Base-by-base conservation (phyloP, 1,140 invertebrate species). In the Drosophila obscura region DNA sequence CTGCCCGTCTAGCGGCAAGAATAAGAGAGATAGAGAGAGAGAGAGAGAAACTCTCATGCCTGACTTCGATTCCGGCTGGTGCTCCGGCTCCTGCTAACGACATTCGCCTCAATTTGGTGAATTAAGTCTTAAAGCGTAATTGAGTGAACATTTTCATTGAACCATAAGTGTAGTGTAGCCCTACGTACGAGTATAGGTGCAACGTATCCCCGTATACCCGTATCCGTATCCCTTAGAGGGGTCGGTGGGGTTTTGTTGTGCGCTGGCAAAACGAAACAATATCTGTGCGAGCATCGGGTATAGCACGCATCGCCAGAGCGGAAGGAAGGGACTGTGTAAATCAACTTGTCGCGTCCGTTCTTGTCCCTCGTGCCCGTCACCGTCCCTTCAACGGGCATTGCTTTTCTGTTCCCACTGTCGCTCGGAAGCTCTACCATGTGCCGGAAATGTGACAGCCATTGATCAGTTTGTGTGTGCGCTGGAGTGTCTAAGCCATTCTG, bases 91-190 rank as follows among this genome's bases (percentile, higher is more conserved):
- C 4, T 24, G 22, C 22, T 24, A 85, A 87, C 77, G 65, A 75
- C 65, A 82, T 78, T 79, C 72, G 52, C 75, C 76, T 68, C 79
- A 87, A 79, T 82, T 82, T 82, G 48, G 75, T 77, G 76, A 88
- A 90, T 90, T 90, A 88, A 90, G 88, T 80, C 82, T 88, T 90
- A 83, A 88, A 90, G 82, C 64, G 79, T 90, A 90, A 90, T 90
- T 90, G 87, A 90, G 87, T 78, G 87, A 90, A 90, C 49, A 90
- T 83, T 90, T 90, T 88, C 87, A 90, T 69, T 83, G 87, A 81
- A 81, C 76, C 77, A 83, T 67, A 65, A 88, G 77, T 66, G 62
- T 67, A 88, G 77, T 69, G 62, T 67, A 51, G 51, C 48, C 61
- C 24, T 9, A 9, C 8, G 28, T 31, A 31, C 28, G 28, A 8